These are phyloP conservation scores for Climacteris rufus DNA, from an alignment of 2,113 vertebrate species.

Conservation along the genomic window DNA sequence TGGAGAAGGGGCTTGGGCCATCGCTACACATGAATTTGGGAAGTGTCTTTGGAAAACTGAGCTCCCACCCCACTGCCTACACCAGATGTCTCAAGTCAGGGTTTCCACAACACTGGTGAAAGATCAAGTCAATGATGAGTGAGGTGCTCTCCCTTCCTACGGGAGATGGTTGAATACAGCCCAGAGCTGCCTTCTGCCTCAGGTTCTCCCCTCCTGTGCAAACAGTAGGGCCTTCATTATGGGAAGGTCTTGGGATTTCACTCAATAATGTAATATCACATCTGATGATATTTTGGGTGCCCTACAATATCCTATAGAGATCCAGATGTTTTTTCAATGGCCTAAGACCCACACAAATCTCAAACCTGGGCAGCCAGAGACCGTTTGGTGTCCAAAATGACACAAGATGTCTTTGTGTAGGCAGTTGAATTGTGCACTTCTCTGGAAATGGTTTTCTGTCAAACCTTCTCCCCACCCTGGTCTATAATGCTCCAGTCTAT, in stretches of 20 bases:
- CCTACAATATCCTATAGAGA: background rate
- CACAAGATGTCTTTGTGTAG: background rate
- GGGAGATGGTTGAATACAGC: background rate
- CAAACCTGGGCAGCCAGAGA: background rate
- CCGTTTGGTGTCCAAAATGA: background rate
- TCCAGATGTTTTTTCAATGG: background rate
- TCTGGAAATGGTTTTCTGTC: background rate
- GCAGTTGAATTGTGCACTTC: background rate
- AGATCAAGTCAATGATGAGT: background rate
- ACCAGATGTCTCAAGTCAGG: background rate
- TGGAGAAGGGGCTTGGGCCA: background rate
- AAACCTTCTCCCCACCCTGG: background rate
- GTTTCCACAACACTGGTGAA: no score
- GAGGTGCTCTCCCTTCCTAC: background rate
- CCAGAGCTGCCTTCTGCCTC: background rate
- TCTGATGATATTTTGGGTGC: background rate
- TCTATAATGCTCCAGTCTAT: background rate
- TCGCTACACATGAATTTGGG: accelerated
- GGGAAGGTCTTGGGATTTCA: background rate
- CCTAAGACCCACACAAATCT: background rate
- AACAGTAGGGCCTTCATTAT: accelerated
- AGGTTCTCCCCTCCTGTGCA: background rate
- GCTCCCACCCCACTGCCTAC: background rate
- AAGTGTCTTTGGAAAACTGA: background rate
- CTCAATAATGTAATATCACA: background rate